Percentiles rank a stretch among this genome's conserved stretches.
These are phyloP conservation scores for Nycticebus coucang DNA, from an alignment of 2,113 vertebrate species.

Conservation along the genomic window DNA sequence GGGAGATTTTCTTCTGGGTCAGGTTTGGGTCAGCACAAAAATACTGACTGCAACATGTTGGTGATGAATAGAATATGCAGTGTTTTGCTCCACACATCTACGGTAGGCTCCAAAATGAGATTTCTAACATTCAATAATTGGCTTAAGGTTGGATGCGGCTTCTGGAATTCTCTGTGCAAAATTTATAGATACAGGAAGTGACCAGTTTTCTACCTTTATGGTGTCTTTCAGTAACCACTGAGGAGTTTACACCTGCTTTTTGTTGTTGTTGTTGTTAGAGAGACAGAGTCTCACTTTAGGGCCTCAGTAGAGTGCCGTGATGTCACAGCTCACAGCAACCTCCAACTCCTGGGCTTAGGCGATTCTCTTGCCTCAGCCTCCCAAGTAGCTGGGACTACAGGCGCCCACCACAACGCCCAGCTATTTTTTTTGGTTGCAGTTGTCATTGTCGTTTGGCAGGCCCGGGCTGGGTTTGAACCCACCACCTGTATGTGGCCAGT, in stretches of 20 bases:
- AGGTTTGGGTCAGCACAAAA: conserved; percentile 32
- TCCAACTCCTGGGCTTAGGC: no score
- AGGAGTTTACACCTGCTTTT: neutral
- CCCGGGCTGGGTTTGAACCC: no score
- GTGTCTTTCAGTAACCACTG: neutral
- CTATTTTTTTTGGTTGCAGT: no score
- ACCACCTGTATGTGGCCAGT: no score
- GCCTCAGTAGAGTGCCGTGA: no score
- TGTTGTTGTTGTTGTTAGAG: no score
- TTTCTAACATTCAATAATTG: conserved; percentile 24
- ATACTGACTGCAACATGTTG: neutral
- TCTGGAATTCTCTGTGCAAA: conserved; percentile 2
- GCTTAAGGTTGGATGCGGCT: neutral
- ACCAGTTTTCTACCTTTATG: neutral
- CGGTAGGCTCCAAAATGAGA: conserved; percentile 5
- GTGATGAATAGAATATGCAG: neutral
- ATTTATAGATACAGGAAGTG: neutral
- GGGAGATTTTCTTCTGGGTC: conserved; percentile 31
- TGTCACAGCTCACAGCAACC: no score
- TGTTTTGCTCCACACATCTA: neutral
- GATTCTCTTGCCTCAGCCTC: no score
- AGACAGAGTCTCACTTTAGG: no score
- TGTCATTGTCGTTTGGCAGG: no score
- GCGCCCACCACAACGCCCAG: no score
- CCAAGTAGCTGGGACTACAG: no score